phyloP scores from a whole-genome alignment of 2,888 invertebrate genomes.

The Protophormia terraenovae region DNA sequence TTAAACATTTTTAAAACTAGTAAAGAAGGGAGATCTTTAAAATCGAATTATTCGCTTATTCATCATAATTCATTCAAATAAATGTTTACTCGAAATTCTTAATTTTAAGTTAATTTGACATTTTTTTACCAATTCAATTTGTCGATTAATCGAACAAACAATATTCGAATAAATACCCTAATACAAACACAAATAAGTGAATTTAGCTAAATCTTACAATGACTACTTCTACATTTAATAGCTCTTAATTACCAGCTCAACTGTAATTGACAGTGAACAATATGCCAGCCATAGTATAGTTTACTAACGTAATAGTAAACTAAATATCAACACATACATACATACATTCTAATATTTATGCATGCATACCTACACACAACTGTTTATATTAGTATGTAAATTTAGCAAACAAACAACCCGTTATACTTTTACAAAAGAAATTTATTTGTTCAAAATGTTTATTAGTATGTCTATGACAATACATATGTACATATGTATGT shows the following conservation, averaged over 20 bases:
- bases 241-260: slow-evolving; percentile 68
- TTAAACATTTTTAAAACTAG: too few relatives aligned
- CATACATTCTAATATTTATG: neutral
- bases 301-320: slow-evolving; percentile 58
- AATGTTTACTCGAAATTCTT: too few relatives aligned
- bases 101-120: too few relatives aligned
- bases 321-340: slow-evolving; percentile 49
- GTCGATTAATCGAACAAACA: too few relatives aligned
- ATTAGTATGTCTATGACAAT: slow-evolving; percentile 28
- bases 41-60: too few relatives aligned
- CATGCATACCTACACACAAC: neutral
- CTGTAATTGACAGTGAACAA: slow-evolving; percentile 69
- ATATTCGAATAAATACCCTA: neutral
- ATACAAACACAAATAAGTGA: neutral
- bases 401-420: slow-evolving; percentile 6
- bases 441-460: slow-evolving; percentile 55
- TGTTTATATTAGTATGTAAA: slow-evolving; percentile 26
- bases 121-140: too few relatives aligned
- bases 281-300: slow-evolving; percentile 62
- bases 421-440: slow-evolving; percentile 36
- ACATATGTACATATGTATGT: too few relatives aligned
- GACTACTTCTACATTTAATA: slow-evolving; percentile 65
- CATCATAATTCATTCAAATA: too few relatives aligned
- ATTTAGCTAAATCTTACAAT: slow-evolving; percentile 32
- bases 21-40: too few relatives aligned